Base-by-base conservation (phyloP, 2,113 vertebrate species). In the Barbus barbus region DNA sequence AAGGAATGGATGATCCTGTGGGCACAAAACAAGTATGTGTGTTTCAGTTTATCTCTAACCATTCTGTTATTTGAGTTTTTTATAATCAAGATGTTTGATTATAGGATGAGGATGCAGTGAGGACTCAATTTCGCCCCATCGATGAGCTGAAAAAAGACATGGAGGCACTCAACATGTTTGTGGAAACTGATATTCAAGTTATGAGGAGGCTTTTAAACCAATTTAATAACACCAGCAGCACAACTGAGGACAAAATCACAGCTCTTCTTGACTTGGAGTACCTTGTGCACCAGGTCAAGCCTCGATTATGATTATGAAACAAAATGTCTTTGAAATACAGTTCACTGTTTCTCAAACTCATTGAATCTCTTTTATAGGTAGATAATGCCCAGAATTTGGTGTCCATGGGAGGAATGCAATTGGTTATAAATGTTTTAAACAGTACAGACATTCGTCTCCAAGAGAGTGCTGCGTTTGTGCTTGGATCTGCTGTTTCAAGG, bases 231-330 rank as follows among this genome's bases (percentile, higher is more conserved):
- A 96, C 95, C 83, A 90, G 74, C 84, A 93, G 93, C 3, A 96
- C 95, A 0, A 88, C 94, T 67, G 95, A 96, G 69, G 95, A 97
- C 82, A 95, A 92, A 87, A 90, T 97, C 46, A 92, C 89, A 0
- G 94, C 96, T 0, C 95, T 99, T 88, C 93, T 93, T 61, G 97
- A 99, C 89, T 95, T 99, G 0, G 97, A 99, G 83, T 99, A 99
- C 88, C 95, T 99, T 79, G 97, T 99, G 81, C 97, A 99, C 90
- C 97, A 99, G 96, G 97, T 99, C 88, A 84, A 18, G 9, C 61
- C 26, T 81, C 2, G 13, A n/a, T 53, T 41, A 0, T 3, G 11
- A 7, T 24, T 33, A 36, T 58, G 20, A 38, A 8, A 4, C 6
- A 1, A 76, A 33, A 53, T 22, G 26, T 38, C 33, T 76, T 41